Base-by-base conservation (phyloP, 2,797 vertebrate species). In the Argya squamiceps region DNA sequence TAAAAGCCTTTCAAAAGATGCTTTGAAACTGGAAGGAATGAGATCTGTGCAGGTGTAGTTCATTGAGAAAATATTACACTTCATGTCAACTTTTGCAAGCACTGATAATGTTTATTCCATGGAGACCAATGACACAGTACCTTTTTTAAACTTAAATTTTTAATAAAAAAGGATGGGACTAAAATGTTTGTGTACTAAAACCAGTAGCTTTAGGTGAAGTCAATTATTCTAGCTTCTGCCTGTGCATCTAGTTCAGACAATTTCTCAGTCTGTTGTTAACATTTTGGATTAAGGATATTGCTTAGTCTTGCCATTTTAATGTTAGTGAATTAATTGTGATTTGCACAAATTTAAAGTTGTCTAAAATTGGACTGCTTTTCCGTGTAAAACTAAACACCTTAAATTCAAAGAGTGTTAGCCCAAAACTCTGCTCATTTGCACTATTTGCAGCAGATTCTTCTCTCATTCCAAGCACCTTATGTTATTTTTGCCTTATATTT, bases 1-100 rank as follows among this genome's bases (percentile, higher is more conserved):
- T n/a, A 81, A 76, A 89, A 65, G 81, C 30, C 44, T 93, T 92
- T 92, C 47, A 78, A 67, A 79, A 80, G 30, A n/a, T 91, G n/a
- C 37, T 95, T 96, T 84, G 84, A 96, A 94, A 68, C 73, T 34
- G n/a, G 17, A 71, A 68, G 46, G 67, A 92, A 89, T 89, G 65
- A 78, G 41, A 74, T 62, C 10, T 88, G 13, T 52, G 20, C 87
- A 92, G 56, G 63, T 92, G 44, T 77, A 84, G 65, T 85, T 93
- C 41, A 70, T 69, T 92, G 84, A 92, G 75, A 74, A 82, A 93
- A 86, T 84, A 65, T 7, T 88, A 63, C 39, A 89, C 43, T 89
- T 55, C 44, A 24, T 68, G 58, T 50, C 68, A 63, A 49, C 70
- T 94, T 95, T 94, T 91, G 21, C 34, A 87, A 73, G 43, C 62